Percentiles rank a stretch among this genome's conserved stretches.
Conservation (phyloP, 2,888 invertebrate species). For the Rhorus exstirpatorius region DNA sequence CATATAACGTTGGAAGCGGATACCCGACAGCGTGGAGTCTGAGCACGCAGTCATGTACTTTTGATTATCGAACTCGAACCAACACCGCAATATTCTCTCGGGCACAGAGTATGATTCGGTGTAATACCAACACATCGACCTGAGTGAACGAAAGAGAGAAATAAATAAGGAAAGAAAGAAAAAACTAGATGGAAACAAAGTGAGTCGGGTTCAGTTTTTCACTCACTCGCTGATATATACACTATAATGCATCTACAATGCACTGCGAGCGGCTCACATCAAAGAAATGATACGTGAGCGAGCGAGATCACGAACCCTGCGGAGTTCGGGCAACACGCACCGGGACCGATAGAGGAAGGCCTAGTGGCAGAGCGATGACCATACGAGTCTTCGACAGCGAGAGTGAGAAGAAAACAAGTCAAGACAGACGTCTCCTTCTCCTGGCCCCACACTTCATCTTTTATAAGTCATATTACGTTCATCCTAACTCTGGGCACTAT, state of each 20-base stretch:
- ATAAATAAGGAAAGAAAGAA: background rate
- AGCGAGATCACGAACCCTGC: slow-evolving; percentile 58
- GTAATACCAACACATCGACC: slow-evolving; percentile 79
- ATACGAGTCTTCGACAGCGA: no score
- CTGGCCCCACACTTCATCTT: no score
- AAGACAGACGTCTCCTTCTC: no score
- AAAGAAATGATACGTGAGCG: slow-evolving; percentile 81
- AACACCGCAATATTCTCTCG: slow-evolving; percentile 68
- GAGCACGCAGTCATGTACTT: slow-evolving; percentile 22
- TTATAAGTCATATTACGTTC: no score
- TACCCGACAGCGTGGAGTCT: slow-evolving; percentile 25
- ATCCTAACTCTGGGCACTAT: no score
- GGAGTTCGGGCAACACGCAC: slow-evolving; percentile 39
- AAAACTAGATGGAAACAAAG: slow-evolving; percentile 21
- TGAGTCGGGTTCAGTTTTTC: slow-evolving; percentile 52
- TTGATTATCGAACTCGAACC: slow-evolving; percentile 80
- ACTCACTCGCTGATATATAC: slow-evolving; percentile 72
- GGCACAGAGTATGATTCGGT: slow-evolving; percentile 67
- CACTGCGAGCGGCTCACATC: slow-evolving; percentile 82
- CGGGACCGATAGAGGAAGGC: no score
- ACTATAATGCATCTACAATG: slow-evolving; percentile 84
- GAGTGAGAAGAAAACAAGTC: no score
- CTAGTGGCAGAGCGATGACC: no score
- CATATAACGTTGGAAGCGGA: slow-evolving; percentile 77
- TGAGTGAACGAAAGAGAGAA: slow-evolving; percentile 24